Base-by-base conservation (phyloP, 2,888 invertebrate species). In the Cyclophora punctaria region DNA sequence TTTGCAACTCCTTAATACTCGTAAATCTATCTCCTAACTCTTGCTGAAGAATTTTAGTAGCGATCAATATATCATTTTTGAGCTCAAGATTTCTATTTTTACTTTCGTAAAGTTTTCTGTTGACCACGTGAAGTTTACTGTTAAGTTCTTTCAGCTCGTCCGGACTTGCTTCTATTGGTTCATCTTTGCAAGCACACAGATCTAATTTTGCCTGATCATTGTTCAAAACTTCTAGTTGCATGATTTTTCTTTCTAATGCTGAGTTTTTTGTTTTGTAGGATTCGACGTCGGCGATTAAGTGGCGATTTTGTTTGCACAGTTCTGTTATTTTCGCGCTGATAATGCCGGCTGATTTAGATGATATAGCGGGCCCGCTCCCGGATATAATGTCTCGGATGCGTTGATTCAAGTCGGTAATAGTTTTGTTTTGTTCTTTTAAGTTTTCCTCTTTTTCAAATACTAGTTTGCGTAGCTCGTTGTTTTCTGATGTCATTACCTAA, bases 11-110 rank as follows among this genome's bases (percentile, higher is more conserved):
- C 62, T 90, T 91, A 5, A 94, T 84, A 63, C 91, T 91, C 3
- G 90, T 91, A 43, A 93, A 91, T 61, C 89, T 90, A 51, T 95
- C 94, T 0, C 95, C 95, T 7, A 94, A 84, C 80, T 96, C 95
- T 71, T 93, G 93, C 64, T 92, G 92, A 20, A 95, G 71, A 56
- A 93, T 91, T 82, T 93, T 95, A 20, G 93, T 93, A 0, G 94
- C 92, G 50, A 93, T 71, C 58, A 94, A 90, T 41, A 95, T 82
- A 59, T 94, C 94, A 62, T 92, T 93, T 67, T 92, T 93, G 5
- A 95, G 75, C 63, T 92, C 91, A 0, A 91, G 78, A 67, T 93
- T 93, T 58, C 90, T 89, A 67, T 95, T 94, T 64, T 93, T 92
- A 34, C 90, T 89, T 49, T 94, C 94, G 53, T 91, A 91, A 2